These are phyloP conservation scores for Macrocentrus cingulum DNA, from an alignment of 1,140 invertebrate species.

Conservation along the genomic window DNA sequence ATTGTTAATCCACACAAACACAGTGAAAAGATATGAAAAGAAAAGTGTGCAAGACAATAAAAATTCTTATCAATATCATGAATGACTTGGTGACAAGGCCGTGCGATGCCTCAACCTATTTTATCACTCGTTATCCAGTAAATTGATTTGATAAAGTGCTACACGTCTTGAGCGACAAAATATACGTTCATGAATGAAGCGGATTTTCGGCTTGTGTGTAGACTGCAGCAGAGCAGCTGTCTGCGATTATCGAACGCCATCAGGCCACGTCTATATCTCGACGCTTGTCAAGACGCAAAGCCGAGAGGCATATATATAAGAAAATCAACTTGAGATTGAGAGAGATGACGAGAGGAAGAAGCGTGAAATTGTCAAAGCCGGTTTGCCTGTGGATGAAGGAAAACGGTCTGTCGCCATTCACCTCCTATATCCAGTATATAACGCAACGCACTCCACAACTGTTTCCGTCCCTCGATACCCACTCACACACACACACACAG, in stretches of 20 bases:
- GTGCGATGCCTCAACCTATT: background rate
- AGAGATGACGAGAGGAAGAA: conserved; percentile 2
- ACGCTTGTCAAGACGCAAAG: background rate
- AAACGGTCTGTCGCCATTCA: conserved; percentile 24
- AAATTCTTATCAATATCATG: background rate
- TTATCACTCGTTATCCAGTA: background rate
- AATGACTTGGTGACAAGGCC: conserved; percentile 8
- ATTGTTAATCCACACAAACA: background rate
- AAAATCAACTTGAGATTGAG: background rate
- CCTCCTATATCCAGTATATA: conserved; percentile 31
- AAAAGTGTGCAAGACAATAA: background rate
- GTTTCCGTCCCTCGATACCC: conserved; percentile 32
- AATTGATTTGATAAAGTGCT: background rate
- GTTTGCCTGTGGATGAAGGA: conserved; percentile 17
- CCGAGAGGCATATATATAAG: background rate
- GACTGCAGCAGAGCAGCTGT: background rate
- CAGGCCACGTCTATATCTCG: background rate
- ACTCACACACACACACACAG: too few species aligned
- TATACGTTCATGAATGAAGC: conserved; percentile 6
- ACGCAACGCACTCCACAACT: conserved; percentile 33
- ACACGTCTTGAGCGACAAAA: background rate
- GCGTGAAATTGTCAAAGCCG: conserved; percentile 23
- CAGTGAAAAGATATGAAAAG: background rate
- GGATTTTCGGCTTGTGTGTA: background rate
- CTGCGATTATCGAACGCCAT: conserved; percentile 9